These are phyloP conservation scores for Netelia melanura DNA, from an alignment of 2,888 invertebrate genomes.

Conservation along the genomic window DNA sequence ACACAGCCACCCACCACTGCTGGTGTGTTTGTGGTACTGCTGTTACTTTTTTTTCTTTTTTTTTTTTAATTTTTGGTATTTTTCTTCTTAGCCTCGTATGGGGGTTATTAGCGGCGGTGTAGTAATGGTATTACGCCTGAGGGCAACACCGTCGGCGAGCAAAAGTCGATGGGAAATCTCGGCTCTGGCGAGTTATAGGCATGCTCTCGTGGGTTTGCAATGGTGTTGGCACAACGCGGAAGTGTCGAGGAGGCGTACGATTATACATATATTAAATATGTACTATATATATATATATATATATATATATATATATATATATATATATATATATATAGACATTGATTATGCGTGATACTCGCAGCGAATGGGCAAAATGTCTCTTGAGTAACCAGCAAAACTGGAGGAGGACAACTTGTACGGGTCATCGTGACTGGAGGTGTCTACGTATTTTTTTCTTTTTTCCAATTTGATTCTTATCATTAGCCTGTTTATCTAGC, in stretches of 20 bases:
- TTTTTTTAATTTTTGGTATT: constrained; percentile 4
- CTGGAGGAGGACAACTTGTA: not conserved
- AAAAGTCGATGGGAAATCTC: not conserved
- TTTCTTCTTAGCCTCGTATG: constrained; percentile 1
- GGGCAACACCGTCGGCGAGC: constrained; percentile 5
- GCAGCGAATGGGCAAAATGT: not conserved
- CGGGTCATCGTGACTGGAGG: not conserved
- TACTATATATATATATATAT: constrained; percentile 10
- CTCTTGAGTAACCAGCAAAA: not conserved
- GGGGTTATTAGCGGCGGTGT: not conserved
- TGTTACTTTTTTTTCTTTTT: constrained; percentile 8
- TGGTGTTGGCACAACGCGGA: constrained; percentile 74
- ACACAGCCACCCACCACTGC: constrained; percentile 53
- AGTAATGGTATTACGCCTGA: constrained; percentile 13
- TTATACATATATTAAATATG: constrained; percentile 74
- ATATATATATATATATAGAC: not conserved
- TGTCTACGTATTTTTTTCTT: not conserved
- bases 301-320: not conserved
- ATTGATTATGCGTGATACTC: not conserved
- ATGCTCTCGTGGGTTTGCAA: constrained; percentile 63
- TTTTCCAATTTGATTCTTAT: not conserved
- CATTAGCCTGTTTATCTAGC: not conserved
- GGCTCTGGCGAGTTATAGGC: constrained; percentile 9
- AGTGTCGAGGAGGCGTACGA: constrained; percentile 71
- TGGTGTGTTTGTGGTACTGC: not conserved